These are phyloP conservation scores for Scotopteryx bipunctaria DNA, from an alignment of 2,888 invertebrate genomes.

Conservation along the genomic window DNA sequence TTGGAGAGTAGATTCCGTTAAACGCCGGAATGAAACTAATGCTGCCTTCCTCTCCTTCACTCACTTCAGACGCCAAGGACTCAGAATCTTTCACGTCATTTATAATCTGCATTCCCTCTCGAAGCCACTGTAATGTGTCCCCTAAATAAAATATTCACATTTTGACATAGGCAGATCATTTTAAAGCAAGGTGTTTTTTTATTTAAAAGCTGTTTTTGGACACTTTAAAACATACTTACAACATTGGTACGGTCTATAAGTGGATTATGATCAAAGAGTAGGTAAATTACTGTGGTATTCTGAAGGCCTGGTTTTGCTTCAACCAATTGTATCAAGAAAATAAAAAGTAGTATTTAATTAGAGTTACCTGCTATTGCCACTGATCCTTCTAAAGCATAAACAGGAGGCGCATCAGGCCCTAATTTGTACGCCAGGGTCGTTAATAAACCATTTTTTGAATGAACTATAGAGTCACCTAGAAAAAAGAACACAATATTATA, in stretches of 20 bases:
- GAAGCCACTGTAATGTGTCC: constrained; percentile 94
- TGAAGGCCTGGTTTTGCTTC: too few relatives aligned
- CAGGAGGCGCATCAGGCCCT: constrained; percentile 88
- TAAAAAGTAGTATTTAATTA: not conserved
- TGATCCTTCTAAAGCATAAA: constrained; percentile 97
- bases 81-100: constrained; percentile 86
- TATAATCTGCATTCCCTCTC: constrained; percentile 92
- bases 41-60: constrained; percentile 85
- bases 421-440: constrained; percentile 96
- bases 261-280: too few relatives aligned
- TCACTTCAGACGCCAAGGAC: constrained; percentile 63
- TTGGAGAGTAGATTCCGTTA: constrained; percentile 97
- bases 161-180: constrained; percentile 13
- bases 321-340: too few relatives aligned
- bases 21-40: constrained; percentile 99
- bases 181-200: not conserved
- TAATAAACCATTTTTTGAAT: constrained; percentile 93
- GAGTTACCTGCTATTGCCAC: constrained; percentile 89
- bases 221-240: not conserved
- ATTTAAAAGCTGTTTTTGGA: not conserved
- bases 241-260: too few relatives aligned
- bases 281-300: too few relatives aligned
- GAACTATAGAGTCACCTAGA: constrained; percentile 87
- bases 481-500: constrained; percentile 24
- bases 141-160: constrained; percentile 65